These are phyloP conservation scores for Porites divaricata DNA, from an alignment of 92 coral and sea anemone species.

Conservation along the genomic window DNA sequence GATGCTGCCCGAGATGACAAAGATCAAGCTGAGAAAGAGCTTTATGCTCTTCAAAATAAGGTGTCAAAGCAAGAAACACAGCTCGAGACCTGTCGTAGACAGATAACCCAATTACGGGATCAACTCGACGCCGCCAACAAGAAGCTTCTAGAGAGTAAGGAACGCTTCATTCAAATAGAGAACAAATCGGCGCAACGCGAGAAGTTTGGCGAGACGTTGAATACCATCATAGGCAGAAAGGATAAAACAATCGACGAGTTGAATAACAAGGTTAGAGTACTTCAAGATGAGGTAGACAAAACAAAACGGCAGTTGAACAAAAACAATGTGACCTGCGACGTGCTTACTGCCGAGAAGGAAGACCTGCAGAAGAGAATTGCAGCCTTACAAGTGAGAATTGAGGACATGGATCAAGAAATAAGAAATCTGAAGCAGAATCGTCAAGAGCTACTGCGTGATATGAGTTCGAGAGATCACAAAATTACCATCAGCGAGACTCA, in stretches of 20 bases:
- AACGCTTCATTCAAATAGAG: constrained; percentile 86
- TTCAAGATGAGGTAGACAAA: constrained; percentile 86
- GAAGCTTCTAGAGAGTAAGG: constrained; percentile 80
- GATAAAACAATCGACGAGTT: constrained; percentile 83
- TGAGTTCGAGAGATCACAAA: constrained; percentile 78
- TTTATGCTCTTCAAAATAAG: constrained; percentile 77
- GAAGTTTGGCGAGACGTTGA: constrained; percentile 90
- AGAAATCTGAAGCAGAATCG: constrained; percentile 77
- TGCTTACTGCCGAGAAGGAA: constrained; percentile 73
- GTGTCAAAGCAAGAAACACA: constrained; percentile 92
- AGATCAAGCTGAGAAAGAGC: constrained; percentile 89
- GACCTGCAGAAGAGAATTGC: constrained; percentile 77
- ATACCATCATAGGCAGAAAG: constrained; percentile 76
- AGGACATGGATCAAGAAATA: constrained; percentile 76
- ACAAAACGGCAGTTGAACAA: constrained; percentile 79
- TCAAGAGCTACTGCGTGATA: constrained; percentile 78
- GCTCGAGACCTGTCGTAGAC: constrained; percentile 86
- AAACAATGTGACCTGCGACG: constrained; percentile 59
- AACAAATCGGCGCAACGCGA: constrained; percentile 87
- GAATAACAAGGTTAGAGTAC: constrained; percentile 78
- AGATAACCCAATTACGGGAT: constrained; percentile 78
- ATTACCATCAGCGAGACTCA: constrained; percentile 79
- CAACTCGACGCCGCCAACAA: constrained; percentile 89
- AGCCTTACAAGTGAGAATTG: constrained; percentile 52
- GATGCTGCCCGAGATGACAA: constrained; percentile 82